Conservation (phyloP, 2,888 invertebrate genomes). For the Ommatoiulus sabulosus region DNA sequence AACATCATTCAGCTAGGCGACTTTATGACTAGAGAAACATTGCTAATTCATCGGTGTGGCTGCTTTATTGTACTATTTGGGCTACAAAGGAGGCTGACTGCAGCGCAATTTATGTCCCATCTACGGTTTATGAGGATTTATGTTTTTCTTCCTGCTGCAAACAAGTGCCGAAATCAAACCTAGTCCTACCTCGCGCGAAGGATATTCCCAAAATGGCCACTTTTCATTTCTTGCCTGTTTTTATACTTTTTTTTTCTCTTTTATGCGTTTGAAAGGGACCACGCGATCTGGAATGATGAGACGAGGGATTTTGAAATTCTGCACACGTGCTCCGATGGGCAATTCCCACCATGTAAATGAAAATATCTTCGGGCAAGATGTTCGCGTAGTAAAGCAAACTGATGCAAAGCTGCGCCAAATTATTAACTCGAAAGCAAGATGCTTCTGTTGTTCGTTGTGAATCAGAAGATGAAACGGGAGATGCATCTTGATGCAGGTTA, state of each 20-base stretch:
- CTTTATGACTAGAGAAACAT: constrained; percentile 50
- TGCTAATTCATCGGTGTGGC: constrained; percentile 47
- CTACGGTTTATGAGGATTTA: constrained; percentile 5
- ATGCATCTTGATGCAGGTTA: no score
- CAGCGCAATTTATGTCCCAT: constrained; percentile 23
- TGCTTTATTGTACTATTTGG: constrained; percentile 27
- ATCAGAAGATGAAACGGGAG: no score
- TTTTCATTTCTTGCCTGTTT: background rate
- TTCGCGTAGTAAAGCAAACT: no score
- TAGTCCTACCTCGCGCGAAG: background rate
- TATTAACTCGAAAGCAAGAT: no score
- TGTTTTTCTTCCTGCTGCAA: background rate
- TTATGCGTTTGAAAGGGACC: background rate
- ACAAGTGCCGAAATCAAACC: constrained; percentile 9
- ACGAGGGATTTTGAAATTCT: background rate
- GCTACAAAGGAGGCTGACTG: constrained; percentile 9
- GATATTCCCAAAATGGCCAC: background rate
- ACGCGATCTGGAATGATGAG: background rate
- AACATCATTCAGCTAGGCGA: background rate
- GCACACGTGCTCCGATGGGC: background rate
- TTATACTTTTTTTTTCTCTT: background rate
- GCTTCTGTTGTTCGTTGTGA: no score
- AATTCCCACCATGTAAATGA: background rate
- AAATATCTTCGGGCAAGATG: background rate
- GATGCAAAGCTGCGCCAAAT: no score